A percentile compares a stretch with the other conserved stretches of the same genome.
Conservation (phyloP, 1,140 invertebrate species). For the Heliothis virescens region DNA sequence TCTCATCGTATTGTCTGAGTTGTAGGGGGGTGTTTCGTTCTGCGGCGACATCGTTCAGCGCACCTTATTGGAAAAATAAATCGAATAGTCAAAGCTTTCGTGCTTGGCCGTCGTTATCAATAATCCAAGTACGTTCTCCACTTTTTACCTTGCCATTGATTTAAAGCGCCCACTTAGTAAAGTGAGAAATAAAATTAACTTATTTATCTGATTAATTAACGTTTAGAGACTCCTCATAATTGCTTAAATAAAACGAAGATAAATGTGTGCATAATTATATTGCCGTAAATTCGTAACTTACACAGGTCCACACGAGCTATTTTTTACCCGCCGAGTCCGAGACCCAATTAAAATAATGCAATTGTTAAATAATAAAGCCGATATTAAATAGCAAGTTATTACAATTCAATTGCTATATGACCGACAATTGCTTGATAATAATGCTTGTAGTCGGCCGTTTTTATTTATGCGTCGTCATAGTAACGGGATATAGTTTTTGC, state of each 20-base stretch:
- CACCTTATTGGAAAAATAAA: constrained; percentile 76
- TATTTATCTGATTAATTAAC: constrained; percentile 10
- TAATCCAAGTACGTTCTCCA: constrained; percentile 46
- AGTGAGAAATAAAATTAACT: constrained; percentile 19
- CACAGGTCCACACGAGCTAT: constrained; percentile 3
- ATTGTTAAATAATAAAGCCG: constrained; percentile 45
- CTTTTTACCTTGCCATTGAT: constrained; percentile 58
- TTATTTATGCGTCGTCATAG: constrained; percentile 68
- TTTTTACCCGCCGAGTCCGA: constrained; percentile 22
- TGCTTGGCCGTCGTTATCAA: constrained; percentile 70
- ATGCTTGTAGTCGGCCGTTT: constrained; percentile 62
- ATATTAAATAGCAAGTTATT: constrained; percentile 40
- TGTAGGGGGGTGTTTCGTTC: constrained; percentile 77
- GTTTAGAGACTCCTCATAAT: too few species aligned
- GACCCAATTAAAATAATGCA: constrained; percentile 46
- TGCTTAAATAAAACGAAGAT: too few species aligned
- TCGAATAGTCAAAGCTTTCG: constrained; percentile 70
- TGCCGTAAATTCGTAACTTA: not conserved
- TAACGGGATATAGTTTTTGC: constrained; percentile 66
- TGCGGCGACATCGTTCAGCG: constrained; percentile 71
- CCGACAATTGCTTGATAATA: constrained; percentile 51
- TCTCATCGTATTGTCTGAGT: constrained; percentile 58
- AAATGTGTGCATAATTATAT: not conserved
- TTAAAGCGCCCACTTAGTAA: constrained; percentile 60
- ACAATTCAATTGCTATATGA: constrained; percentile 49